phyloP scores from a whole-genome alignment of 2,888 invertebrate species.

The Saturnia pavonia region DNA sequence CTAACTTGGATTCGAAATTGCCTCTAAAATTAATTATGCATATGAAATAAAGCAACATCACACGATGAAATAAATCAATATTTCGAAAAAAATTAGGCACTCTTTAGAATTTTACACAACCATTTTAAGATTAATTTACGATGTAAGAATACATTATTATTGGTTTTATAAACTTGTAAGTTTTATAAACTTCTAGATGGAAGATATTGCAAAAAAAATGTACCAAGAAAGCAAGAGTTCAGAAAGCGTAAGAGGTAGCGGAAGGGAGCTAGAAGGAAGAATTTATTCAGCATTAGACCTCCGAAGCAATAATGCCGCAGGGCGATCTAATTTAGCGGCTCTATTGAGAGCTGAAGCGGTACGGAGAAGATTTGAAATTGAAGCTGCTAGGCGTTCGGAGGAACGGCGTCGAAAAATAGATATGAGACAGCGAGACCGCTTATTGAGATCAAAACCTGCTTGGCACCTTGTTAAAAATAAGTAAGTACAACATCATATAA shows the following conservation, averaged over 20 bases:
- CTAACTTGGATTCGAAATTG: too few relatives aligned
- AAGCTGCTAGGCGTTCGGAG: conserved; percentile 81
- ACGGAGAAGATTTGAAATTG: conserved; percentile 83
- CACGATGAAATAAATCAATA: too few relatives aligned
- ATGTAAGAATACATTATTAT: too few relatives aligned
- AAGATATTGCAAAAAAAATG: conserved; percentile 63
- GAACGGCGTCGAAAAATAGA: conserved; percentile 83
- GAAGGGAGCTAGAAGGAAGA: conserved; percentile 54
- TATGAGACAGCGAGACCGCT: conserved; percentile 81
- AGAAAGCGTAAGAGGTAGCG: conserved; percentile 48
- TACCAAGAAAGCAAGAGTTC: conserved; percentile 65
- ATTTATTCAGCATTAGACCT: conserved; percentile 75
- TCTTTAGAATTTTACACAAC: too few relatives aligned
- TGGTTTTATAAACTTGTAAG: too few relatives aligned
- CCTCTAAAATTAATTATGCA: too few relatives aligned
- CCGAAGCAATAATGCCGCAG: conserved; percentile 56
- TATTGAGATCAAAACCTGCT: conserved; percentile 84
- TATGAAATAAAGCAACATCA: too few relatives aligned
- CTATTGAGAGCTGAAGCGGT: conserved; percentile 84
- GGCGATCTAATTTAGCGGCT: conserved; percentile 85
- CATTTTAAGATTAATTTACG: too few relatives aligned
- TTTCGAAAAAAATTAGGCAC: too few relatives aligned
- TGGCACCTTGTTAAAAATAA: conserved; percentile 86
- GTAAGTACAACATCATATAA: conserved; percentile 43
- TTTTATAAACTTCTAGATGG: conserved; percentile 53